Percentiles rank a stretch among this genome's conserved stretches.
Conservation (phyloP, 2,113 vertebrate species). For the Garra rufa region DNA sequence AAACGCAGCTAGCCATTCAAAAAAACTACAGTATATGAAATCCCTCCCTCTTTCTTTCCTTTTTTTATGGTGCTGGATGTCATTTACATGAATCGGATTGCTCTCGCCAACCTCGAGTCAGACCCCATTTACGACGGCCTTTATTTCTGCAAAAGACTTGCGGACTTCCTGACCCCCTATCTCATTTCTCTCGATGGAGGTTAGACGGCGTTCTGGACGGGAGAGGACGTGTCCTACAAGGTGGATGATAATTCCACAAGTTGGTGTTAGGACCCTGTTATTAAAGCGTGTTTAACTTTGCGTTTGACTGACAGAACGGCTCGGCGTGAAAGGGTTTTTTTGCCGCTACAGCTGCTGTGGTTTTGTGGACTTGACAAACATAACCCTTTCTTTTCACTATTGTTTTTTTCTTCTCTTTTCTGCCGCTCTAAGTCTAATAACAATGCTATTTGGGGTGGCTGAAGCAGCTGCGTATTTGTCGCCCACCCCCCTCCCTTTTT, state of each 20-base stretch:
- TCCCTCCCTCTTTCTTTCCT: not conserved
- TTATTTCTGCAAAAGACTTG: slow-evolving; percentile 47
- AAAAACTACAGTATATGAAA: slow-evolving; percentile 12
- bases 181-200: slow-evolving; percentile 63
- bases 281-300: slow-evolving; percentile 18
- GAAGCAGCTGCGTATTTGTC: slow-evolving; percentile 73
- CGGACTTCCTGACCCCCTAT: slow-evolving; percentile 27
- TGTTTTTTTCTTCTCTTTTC: slow-evolving; percentile 41
- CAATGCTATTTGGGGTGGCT: slow-evolving; percentile 67
- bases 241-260: not conserved
- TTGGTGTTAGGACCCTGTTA: not conserved
- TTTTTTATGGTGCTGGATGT: not conserved
- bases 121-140: slow-evolving; percentile 59
- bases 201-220: not conserved
- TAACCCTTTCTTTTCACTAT: slow-evolving; percentile 39
- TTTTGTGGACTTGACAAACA: slow-evolving; percentile 46
- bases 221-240: slow-evolving; percentile 28
- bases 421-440: slow-evolving; percentile 70
- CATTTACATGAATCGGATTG: slow-evolving; percentile 54
- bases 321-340: not conserved
- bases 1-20: slow-evolving; percentile 45
- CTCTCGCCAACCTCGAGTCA: slow-evolving; percentile 63
- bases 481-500: slow-evolving; percentile 41
- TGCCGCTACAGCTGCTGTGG: slow-evolving; percentile 39
- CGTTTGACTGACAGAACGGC: slow-evolving; percentile 19